A percentile compares a stretch with the other conserved stretches of the same genome.
Evolutionary conservation across 2,113 vertebrate species (phyloP).

Genomic region (Laticauda laticaudata): DNA sequence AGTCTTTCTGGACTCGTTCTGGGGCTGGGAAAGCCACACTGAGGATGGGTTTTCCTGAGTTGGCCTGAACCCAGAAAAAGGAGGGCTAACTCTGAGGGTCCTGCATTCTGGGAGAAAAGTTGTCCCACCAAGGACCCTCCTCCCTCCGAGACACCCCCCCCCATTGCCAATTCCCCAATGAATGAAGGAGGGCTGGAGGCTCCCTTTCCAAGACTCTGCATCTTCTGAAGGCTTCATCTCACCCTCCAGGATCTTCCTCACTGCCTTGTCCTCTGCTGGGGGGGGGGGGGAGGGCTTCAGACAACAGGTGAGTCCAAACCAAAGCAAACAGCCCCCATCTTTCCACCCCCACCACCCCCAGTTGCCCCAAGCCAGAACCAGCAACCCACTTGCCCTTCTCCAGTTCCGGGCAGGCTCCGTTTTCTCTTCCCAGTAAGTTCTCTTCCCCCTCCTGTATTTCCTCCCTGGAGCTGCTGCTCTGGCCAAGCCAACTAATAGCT

Average conservation of each 20-base stretch:
- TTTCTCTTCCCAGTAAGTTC: background rate
- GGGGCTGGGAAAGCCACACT: too few relatives aligned
- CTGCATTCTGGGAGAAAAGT: background rate
- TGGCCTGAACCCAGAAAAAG: too few relatives aligned
- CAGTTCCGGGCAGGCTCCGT: background rate
- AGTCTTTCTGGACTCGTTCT: too few relatives aligned
- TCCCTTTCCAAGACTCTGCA: background rate
- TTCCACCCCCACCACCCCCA: accelerated
- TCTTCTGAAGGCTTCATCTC: too few relatives aligned
- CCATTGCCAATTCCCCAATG: background rate
- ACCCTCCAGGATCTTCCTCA: background rate
- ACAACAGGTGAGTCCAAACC: background rate
- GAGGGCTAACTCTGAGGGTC: too few relatives aligned
- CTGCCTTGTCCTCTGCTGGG: background rate
- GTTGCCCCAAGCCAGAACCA: too few relatives aligned
- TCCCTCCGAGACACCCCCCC: too few relatives aligned
- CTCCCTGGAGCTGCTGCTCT: background rate
- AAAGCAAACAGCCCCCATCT: background rate
- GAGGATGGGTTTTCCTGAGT: background rate
- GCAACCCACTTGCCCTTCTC: background rate
- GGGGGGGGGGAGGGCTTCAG: too few relatives aligned
- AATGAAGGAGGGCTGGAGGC: background rate
- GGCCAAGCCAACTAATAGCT: too few relatives aligned
- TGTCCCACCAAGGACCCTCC: background rate
- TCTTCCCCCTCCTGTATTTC: background rate